Evolutionary conservation across 2,113 vertebrate genomes (phyloP).

Genomic region (Actenoides hombroni): DNA sequence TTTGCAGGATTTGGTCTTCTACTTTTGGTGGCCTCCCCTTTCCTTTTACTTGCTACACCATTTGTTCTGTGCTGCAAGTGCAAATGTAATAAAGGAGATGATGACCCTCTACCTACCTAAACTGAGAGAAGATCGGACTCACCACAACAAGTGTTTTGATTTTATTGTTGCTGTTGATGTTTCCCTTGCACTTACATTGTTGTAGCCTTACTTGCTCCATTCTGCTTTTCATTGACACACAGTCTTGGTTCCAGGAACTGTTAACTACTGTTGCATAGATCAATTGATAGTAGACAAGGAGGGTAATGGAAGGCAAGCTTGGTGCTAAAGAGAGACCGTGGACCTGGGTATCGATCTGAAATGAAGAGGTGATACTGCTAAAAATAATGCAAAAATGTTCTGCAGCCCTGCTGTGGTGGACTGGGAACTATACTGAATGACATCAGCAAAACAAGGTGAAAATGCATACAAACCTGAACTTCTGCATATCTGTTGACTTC

Average conservation of each 20-base stretch:
- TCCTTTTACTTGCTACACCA: slow-evolving; percentile 93
- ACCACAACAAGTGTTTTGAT: not conserved
- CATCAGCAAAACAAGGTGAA: not conserved
- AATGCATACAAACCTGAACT: not conserved
- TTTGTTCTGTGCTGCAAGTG: slow-evolving; percentile 98
- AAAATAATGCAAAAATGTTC: not conserved
- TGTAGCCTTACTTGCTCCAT: slow-evolving; percentile 73
- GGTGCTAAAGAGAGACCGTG: not conserved
- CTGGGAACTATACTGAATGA: not conserved
- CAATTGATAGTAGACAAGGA: not conserved
- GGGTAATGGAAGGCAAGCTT: not conserved
- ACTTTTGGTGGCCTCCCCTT: slow-evolving; percentile 93
- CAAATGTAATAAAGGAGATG: slow-evolving; percentile 97
- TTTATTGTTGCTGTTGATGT: slow-evolving; percentile 13
- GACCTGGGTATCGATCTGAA: not conserved
- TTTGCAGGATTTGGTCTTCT: slow-evolving; percentile 97
- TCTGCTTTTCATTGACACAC: slow-evolving; percentile 60
- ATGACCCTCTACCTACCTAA: slow-evolving; percentile 94
- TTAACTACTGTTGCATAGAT: not conserved
- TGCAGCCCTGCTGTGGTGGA: not conserved
- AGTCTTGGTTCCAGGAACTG: slow-evolving; percentile 57
- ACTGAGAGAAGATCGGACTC: not conserved
- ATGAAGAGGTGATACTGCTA: not conserved
- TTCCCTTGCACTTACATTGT: slow-evolving; percentile 56
- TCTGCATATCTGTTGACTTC: not conserved